Base-by-base conservation (phyloP, 2,113 vertebrate species). In the Hystrix brachyura region DNA sequence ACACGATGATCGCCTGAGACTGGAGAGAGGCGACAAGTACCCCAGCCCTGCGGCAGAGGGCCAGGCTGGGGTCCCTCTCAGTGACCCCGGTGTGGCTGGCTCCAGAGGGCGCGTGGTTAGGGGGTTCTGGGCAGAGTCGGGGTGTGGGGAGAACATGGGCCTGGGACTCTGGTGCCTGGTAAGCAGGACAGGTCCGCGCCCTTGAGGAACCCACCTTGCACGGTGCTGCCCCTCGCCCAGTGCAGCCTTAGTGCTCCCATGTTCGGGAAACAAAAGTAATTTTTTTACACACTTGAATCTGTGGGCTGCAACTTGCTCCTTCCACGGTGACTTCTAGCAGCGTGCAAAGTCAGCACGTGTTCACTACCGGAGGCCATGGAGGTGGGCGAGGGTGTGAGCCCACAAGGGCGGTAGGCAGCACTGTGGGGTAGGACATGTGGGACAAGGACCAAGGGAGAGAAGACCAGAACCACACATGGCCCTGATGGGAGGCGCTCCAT, bases 1-100 rank as follows among this genome's bases (percentile, higher is more conserved):
- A 15, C 27, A 7, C 2, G n/a, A 4, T 0, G 0, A 32, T 11
- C 29, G 69, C 2, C 2, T 15, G 55, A 48, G 34, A 1, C 14
- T 9, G 1, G 51, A 27, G 32, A 55, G 69, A 34, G 13, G n/a
- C 8, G 19, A 18, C 0, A 1, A 65, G 23, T 32, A 48, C 3
- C 13, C 23, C 27, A 3, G 85, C 53, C 38, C 38, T 8, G 48
- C 43, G 2, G 34, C 60, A 62, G 55, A 38, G 4, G 0, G 5
- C 29, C 1, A 1, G 60, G 46, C 21, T 7, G 64, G 55, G 17
- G 6, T 62, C 55, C 19, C 1, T 1, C 0, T 6, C 11, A 1
- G 62, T 4, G n/a, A 38, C 57, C 21, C 13, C 0, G 43, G 5
- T 0, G 1, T 7, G 64, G 80, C 80, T 55, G 43, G 48, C 13